phyloP scores from a whole-genome alignment of 2,113 vertebrate genomes.

The Andinoacara biseriatus region DNA sequence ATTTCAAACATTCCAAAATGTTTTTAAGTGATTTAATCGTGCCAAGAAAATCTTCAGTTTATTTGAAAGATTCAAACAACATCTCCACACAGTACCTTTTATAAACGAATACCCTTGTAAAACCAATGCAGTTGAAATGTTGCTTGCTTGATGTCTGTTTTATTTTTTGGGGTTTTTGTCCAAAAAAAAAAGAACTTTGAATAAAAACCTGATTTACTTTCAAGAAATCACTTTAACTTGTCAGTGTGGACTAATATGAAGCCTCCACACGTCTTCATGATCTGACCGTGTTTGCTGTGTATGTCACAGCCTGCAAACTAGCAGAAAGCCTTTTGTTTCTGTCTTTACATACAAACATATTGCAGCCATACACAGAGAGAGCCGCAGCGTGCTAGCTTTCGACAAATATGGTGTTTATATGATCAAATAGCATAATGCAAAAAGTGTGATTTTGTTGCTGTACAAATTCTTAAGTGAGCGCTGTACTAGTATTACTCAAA shows the following conservation, averaged over 20 bases:
- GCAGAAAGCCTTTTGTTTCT: conserved; percentile 5
- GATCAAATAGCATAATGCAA: conserved; percentile 33
- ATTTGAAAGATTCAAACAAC: not conserved
- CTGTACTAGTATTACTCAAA: conserved; percentile 29
- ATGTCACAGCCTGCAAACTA: conserved; percentile 20
- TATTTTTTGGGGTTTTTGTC: conserved; percentile 5
- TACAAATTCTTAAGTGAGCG: conserved; percentile 32
- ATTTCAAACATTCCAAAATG: not conserved
- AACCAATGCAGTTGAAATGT: conserved; percentile 1
- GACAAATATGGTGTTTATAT: conserved; percentile 38
- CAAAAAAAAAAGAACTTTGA: not conserved
- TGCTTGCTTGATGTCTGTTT: not conserved
- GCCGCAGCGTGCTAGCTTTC: conserved; percentile 29
- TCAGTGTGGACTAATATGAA: conserved; percentile 59
- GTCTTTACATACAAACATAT: conserved; percentile 36
- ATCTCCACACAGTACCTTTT: not conserved
- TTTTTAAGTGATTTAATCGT: not conserved
- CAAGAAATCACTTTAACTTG: conserved; percentile 46
- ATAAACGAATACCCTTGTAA: conserved; percentile 1
- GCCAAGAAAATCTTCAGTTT: not conserved
- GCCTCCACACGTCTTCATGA: not conserved
- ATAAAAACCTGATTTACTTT: conserved; percentile 37
- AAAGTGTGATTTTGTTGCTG: conserved; percentile 26
- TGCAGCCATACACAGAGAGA: conserved; percentile 36
- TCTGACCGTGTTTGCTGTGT: not conserved